Base-by-base conservation (phyloP, 2,888 invertebrate species). In the Agrochola litura region DNA sequence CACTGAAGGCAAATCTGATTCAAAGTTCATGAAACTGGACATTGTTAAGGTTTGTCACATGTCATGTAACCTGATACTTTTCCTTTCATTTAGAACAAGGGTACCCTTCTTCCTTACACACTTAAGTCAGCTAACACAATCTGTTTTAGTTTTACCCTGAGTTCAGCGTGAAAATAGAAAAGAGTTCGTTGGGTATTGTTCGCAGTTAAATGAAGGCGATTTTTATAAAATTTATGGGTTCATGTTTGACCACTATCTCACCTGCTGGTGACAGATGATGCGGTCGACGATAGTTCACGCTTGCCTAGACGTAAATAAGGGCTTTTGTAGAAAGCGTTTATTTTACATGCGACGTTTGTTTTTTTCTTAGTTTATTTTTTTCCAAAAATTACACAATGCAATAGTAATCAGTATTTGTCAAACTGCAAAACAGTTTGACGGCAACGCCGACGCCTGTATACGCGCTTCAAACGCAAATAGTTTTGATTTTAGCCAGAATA, bases 51-150 rank as follows among this genome's bases (percentile, higher is more conserved):
- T 37, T 43, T n/a, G 52, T 52, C 52, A 64, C 25, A 46, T 73
- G 58, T 46, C 75, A 78, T 65, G 52, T 74, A n/a, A n/a, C 19
- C 19, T 46, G 22, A 25, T 81, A 25, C 14, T 66, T 61, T 37
- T 16, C 25, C 10, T 58, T 78, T 82, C 46, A 60, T 58, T 81
- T 65, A 46, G 52, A 52, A 60, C 25, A 65, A 74, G 25, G 37
- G 49, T 41, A 52, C 16, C 63, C 41, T 70, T 54, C 19, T 58
- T 43, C 30, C 43, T 71, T 52, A 63, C 19, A 30, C 41, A 54
- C 52, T 52, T 46, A 19, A 76, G 30, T 19, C 30, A 10, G 25
- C 81, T 65, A 43, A 25, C 58, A 54, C 30, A 37, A 22, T 30
- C 14, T 65, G 64, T 73, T 73, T 52, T 16, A 78, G 56, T 52